Base-by-base conservation (phyloP, 1,140 invertebrate species). In the Oncopodura yosiiana region DNA sequence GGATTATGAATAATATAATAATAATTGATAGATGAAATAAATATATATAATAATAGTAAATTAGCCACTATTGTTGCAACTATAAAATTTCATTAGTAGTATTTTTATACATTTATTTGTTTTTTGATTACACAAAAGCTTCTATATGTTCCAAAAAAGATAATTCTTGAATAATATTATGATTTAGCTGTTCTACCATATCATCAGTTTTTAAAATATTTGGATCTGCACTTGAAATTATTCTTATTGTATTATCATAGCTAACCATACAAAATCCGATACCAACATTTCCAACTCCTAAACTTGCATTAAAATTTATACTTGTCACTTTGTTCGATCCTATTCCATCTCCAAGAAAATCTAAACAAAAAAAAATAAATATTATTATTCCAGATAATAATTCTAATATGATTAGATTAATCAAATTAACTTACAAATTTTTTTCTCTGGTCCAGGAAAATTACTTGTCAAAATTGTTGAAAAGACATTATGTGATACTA, bases 281-380 rank as follows among this genome's bases (percentile, higher is more conserved):
- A 0, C 58, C 58, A 53, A 56, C 42, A 53, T 60, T 56, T 19
- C 58, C 58, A 41, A 50, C 53, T 6, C 54, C 37, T 16, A 60
- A 27, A 11, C 53, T 53, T n/a, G 46, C 58, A 1, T 36, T 30
- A 29, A 60, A 60, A 12, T 55, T 55, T 23, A 60, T 60, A n/a
- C 56, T 53, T 2, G 23, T 24, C 2, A 60, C 53, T 19, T 16
- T 34, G 18, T 52, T 34, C 11, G 11, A 8, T 11, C 46, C 46
- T n/a, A n/a, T n/a, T 24, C 57, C 57, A 0, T 36, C 57, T 3
- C 34, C 58, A 23, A 52, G 34, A 12, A 55, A 51, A 34, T 55
- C 9, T 1, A n/a, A 14, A 32, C 12, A 14, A n/a, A n/a, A n/a
- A n/a, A n/a, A n/a, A n/a, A n/a, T n/a, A n/a, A n/a, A n/a, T n/a